Evolutionary conservation across 2,113 vertebrate species (phyloP).

Genomic region (Microcebus jonahi): DNA sequence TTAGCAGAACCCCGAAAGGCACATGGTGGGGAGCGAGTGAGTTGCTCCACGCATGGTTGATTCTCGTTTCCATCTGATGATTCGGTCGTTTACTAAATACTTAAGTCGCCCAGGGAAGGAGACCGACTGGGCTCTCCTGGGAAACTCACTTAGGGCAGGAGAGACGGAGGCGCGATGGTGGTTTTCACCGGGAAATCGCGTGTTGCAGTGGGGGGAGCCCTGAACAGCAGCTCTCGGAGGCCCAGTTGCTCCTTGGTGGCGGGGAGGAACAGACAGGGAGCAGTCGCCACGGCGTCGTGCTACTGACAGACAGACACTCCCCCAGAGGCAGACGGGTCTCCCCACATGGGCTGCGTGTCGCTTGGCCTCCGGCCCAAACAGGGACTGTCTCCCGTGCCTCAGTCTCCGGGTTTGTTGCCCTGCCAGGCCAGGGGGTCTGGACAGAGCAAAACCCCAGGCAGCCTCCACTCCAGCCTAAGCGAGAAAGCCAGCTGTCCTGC

Average conservation of each 20-base stretch:
- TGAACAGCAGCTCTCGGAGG: not conserved
- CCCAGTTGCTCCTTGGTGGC: not conserved
- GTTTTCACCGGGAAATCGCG: not conserved
- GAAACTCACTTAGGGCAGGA: not conserved
- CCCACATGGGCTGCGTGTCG: rapidly evolving
- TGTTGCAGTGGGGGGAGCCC: not conserved
- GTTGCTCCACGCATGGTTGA: not conserved
- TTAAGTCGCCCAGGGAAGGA: not conserved
- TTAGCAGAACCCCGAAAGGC: not conserved
- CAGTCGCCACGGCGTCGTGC: not conserved
- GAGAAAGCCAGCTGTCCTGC: not conserved
- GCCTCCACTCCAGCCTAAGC: not conserved
- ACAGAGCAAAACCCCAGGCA: not conserved
- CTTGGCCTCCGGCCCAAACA: conserved; percentile 10
- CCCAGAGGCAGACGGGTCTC: not conserved
- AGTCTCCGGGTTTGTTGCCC: not conserved
- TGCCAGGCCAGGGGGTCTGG: not conserved
- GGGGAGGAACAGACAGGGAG: not conserved
- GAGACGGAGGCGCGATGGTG: not conserved
- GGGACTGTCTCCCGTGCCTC: not conserved
- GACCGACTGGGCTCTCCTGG: not conserved
- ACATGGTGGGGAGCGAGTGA: not conserved
- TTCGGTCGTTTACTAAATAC: not conserved
- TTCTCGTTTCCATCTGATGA: not conserved
- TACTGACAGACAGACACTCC: not conserved